phyloP scores from a whole-genome alignment of 2,888 invertebrate genomes.

The Trachelus iudaicus region DNA sequence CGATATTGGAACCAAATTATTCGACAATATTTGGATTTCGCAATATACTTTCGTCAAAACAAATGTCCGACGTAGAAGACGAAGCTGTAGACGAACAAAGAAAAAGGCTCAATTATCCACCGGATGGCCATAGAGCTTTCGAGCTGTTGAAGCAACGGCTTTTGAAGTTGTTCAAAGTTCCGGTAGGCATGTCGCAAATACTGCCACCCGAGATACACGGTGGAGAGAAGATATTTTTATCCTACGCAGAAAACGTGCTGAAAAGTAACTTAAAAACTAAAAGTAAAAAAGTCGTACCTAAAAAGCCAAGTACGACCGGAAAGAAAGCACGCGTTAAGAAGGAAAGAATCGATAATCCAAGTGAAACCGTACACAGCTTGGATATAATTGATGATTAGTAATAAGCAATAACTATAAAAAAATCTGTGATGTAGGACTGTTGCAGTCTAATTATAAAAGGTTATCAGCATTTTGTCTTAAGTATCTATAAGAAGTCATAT shows the following conservation, averaged over 20 bases:
- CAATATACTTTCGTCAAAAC: slow-evolving; percentile 21
- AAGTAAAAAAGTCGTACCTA: neutral
- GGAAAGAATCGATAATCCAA: neutral
- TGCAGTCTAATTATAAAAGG: neutral
- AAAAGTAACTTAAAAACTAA: neutral
- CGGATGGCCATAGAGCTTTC: slow-evolving; percentile 10
- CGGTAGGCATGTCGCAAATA: slow-evolving; percentile 47
- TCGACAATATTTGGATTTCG: slow-evolving; percentile 29
- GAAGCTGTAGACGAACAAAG: neutral
- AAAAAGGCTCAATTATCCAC: neutral
- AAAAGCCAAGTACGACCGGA: neutral
- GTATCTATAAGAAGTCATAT: neutral
- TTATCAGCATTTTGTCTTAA: neutral
- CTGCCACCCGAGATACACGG: slow-evolving; percentile 9
- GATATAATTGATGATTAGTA: neutral
- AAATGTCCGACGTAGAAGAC: slow-evolving; percentile 3
- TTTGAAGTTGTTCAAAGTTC: slow-evolving; percentile 52
- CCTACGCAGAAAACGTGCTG: neutral
- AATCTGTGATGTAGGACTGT: neutral
- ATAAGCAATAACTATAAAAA: neutral
- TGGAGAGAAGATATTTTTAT: neutral
- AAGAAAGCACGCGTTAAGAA: neutral
- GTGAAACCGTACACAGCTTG: neutral
- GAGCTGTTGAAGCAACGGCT: slow-evolving; percentile 45
- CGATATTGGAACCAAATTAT: slow-evolving; percentile 24